Evolutionary conservation across 2,888 invertebrate genomes (phyloP).

Genomic region (Thymelicus acteon): DNA sequence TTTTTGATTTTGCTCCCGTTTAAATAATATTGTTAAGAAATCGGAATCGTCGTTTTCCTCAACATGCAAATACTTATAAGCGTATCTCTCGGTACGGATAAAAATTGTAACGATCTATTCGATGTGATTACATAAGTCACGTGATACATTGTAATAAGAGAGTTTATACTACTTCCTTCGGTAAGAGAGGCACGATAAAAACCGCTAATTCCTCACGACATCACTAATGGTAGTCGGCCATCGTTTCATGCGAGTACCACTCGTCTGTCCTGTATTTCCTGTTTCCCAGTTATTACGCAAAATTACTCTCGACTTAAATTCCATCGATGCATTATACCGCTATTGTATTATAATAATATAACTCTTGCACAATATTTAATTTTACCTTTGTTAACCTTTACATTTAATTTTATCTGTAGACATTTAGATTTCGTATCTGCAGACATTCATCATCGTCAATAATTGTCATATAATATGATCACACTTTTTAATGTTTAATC

Average conservation of each 20-base stretch:
- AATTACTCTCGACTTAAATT: constrained; percentile 68
- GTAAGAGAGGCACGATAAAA: constrained; percentile 49
- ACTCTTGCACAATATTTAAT: constrained; percentile 49
- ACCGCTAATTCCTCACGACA: constrained; percentile 57
- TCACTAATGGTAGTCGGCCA: constrained; percentile 61
- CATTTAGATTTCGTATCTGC: too few relatives aligned
- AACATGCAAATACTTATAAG: too few relatives aligned
- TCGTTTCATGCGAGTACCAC: constrained; percentile 53
- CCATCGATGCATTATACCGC: constrained; percentile 53
- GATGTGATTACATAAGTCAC: constrained; percentile 48
- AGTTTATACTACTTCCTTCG: constrained; percentile 28
- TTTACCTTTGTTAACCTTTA: background rate
- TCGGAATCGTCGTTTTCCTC: too few relatives aligned
- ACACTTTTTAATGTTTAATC: too few relatives aligned
- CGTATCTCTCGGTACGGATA: background rate
- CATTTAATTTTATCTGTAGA: too few relatives aligned
- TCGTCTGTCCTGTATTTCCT: constrained; percentile 76
- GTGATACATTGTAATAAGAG: constrained; percentile 26
- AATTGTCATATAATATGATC: too few relatives aligned
- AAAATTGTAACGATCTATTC: constrained; percentile 8
- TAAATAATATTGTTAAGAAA: too few relatives aligned
- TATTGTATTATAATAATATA: constrained; percentile 68
- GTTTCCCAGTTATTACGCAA: constrained; percentile 69
- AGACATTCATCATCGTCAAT: too few relatives aligned
- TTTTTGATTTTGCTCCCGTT: too few relatives aligned